These are phyloP conservation scores for Grallaria varia DNA, from an alignment of 2,113 vertebrate species.

Conservation along the genomic window DNA sequence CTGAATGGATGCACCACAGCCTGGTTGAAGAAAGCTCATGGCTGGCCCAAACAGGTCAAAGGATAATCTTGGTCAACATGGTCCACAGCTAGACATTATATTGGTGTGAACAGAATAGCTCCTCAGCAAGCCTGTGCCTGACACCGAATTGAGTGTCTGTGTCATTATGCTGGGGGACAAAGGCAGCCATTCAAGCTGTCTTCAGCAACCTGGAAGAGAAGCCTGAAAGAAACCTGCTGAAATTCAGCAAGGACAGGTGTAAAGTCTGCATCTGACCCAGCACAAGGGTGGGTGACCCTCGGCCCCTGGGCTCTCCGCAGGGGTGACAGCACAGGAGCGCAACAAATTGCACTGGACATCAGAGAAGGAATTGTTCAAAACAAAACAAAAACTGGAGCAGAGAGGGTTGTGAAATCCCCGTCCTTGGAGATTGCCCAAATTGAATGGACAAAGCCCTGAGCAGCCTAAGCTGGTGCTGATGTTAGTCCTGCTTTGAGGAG, in stretches of 20 bases:
- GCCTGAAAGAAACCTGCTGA: background rate
- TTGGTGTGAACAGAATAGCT: background rate
- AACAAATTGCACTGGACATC: background rate
- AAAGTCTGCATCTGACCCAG: background rate
- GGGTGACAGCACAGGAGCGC: background rate
- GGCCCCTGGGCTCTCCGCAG: background rate
- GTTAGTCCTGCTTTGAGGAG: background rate
- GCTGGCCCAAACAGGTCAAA: background rate
- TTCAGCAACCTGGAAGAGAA: background rate
- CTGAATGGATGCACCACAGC: background rate
- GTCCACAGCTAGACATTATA: background rate
- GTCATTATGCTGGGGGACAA: background rate
- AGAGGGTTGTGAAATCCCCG: background rate
- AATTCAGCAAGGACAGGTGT: background rate
- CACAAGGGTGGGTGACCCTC: background rate
- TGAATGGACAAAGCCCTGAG: background rate
- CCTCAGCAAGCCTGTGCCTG: background rate
- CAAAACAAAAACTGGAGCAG: background rate
- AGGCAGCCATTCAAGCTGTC: background rate
- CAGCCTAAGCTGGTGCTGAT: background rate
- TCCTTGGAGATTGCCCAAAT: background rate
- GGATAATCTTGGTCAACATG: background rate
- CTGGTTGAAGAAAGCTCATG: background rate
- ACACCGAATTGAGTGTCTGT: background rate
- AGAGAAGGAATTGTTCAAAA: background rate